Conservation (phyloP, 2,888 invertebrate species). For the Myopa testacea region DNA sequence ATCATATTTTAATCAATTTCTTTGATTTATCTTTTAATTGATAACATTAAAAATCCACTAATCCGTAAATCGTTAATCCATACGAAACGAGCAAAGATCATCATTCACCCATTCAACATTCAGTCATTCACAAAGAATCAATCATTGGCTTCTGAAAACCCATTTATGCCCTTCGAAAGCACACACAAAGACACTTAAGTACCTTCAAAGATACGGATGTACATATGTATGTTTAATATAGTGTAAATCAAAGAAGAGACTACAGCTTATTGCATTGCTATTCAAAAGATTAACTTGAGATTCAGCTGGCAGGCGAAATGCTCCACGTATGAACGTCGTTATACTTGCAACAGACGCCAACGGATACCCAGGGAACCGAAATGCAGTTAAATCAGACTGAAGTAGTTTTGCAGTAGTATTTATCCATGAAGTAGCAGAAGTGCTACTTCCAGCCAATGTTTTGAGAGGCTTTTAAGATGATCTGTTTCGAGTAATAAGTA, state of each 20-base stretch:
- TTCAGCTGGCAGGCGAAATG: background rate
- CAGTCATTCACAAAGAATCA: background rate
- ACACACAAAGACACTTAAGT: background rate
- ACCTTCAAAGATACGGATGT: no score
- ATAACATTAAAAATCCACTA: no score
- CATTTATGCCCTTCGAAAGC: background rate
- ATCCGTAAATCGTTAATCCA: no score
- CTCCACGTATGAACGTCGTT: no score
- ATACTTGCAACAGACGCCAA: no score
- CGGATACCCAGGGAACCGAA: no score
- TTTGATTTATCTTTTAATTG: background rate
- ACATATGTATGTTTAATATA: no score
- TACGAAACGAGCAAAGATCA: no score
- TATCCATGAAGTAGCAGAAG: background rate
- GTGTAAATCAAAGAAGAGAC: background rate
- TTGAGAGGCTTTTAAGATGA: no score
- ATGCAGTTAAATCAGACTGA: background rate
- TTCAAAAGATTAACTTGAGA: background rate
- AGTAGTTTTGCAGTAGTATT: background rate
- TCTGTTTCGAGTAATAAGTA: background rate
- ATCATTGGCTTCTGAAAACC: no score
- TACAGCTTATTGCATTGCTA: background rate
- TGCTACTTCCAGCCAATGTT: background rate
- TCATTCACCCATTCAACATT: background rate
- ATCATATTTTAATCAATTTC: background rate